Evolutionary conservation across 2,888 invertebrate genomes (phyloP).

Genomic region (Tubulanus polymorphus): DNA sequence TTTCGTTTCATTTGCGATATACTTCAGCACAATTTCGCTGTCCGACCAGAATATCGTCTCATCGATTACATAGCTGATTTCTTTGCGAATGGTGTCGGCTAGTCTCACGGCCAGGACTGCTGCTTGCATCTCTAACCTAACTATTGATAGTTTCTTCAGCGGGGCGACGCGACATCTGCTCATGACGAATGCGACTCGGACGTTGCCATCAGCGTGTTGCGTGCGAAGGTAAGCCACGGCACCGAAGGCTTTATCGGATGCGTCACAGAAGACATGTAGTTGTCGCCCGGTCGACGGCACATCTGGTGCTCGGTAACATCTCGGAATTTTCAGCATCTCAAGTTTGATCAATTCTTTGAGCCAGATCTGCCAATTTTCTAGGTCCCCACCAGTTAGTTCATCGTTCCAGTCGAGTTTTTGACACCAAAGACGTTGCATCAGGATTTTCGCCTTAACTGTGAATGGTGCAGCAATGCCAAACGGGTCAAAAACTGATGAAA

Average conservation of each 20-base stretch:
- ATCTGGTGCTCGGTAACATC: conserved; percentile 5
- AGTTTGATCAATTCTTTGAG: not conserved
- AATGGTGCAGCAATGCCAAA: conserved; percentile 6
- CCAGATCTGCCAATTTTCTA: conserved; percentile 1
- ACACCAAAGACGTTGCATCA: conserved; percentile 5
- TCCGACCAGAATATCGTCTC: not conserved
- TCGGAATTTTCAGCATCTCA: not conserved
- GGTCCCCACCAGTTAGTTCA: not conserved
- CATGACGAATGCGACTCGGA: conserved; percentile 6
- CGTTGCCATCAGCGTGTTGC: not conserved
- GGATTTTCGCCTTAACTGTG: conserved; percentile 4
- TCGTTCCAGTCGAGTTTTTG: conserved; percentile 11
- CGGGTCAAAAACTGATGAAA: conserved; percentile 10
- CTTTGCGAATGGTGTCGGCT: not conserved
- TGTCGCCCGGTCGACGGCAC: not conserved
- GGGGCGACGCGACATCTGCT: conserved; percentile 6
- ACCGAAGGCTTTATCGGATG: conserved; percentile 4
- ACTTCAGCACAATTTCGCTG: not conserved
- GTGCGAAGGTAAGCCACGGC: conserved; percentile 8
- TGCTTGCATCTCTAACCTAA: conserved; percentile 7
- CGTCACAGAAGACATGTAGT: conserved; percentile 9
- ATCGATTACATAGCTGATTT: not conserved
- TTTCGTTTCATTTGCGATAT: not conserved
- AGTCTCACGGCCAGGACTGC: not conserved
- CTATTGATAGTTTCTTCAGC: conserved; percentile 4